A percentile compares a stretch with the other conserved stretches of the same genome.
These are phyloP conservation scores for Leucophora obtusa DNA, from an alignment of 2,888 invertebrate species.

Conservation along the genomic window DNA sequence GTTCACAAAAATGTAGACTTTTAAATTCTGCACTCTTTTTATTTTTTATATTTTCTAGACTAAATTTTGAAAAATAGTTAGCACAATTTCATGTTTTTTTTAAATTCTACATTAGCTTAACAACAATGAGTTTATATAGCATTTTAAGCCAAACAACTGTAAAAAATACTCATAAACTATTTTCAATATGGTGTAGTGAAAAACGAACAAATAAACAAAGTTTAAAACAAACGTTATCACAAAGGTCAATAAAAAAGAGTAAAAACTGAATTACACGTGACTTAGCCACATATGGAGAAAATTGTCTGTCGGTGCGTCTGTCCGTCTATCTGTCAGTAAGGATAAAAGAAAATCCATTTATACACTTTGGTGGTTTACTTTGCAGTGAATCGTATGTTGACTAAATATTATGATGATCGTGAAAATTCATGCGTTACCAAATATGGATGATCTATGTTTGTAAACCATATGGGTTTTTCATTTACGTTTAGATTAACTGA, in stretches of 20 bases:
- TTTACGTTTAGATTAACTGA: slow-evolving; percentile 43
- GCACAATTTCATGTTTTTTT: slow-evolving; percentile 53
- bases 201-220: slow-evolving; percentile 1
- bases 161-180: slow-evolving; percentile 18
- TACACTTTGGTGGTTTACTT: background rate
- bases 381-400: slow-evolving; percentile 17
- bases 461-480: slow-evolving; percentile 49
- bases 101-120: slow-evolving; percentile 34
- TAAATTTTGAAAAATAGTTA: background rate
- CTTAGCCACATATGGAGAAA: slow-evolving; percentile 51
- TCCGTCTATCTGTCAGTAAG: slow-evolving; percentile 26
- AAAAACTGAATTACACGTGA: slow-evolving; percentile 71
- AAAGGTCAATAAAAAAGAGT: slow-evolving; percentile 73
- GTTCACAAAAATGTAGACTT: too few species aligned
- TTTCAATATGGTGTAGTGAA: background rate
- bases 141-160: background rate
- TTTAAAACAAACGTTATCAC: slow-evolving; percentile 44
- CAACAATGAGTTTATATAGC: background rate
- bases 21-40: background rate
- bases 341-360: slow-evolving; percentile 21
- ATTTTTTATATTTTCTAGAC: background rate
- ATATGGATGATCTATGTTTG: slow-evolving; percentile 56
- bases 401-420: slow-evolving; percentile 36
- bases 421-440: slow-evolving; percentile 60
- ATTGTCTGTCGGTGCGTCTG: background rate